Conservation (phyloP, 2,797 vertebrate genomes). For the Eleutherodactylus coqui region DNA sequence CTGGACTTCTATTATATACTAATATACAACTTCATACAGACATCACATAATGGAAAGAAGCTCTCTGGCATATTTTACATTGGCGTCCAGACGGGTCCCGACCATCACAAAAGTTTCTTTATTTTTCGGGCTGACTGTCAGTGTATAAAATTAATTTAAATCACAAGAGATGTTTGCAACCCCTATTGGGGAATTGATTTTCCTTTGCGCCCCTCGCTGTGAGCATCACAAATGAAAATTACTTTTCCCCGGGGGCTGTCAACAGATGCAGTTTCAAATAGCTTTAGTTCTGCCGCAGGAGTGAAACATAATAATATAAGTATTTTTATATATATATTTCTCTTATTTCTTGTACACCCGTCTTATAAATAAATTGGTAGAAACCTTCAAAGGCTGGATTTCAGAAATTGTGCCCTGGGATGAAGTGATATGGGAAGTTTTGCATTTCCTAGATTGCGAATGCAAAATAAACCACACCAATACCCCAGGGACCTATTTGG, state of each 20-base stretch:
- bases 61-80: background rate
- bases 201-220: slow-evolving; percentile 23
- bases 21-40: background rate
- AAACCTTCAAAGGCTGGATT: background rate
- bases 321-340: background rate
- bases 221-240: slow-evolving; percentile 45
- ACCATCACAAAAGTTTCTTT: background rate
- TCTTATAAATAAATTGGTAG: slow-evolving; percentile 6
- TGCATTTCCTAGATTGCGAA: background rate
- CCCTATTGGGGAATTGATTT: slow-evolving; percentile 41
- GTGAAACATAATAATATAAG: background rate
- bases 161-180: slow-evolving; percentile 18
- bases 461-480: background rate
- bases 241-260: slow-evolving; percentile 31
- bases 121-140: background rate
- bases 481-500: background rate
- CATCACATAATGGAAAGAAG: background rate
- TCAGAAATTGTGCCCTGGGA: background rate
- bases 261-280: slow-evolving; percentile 16
- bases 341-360: background rate
- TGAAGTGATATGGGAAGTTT: background rate
- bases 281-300: slow-evolving; percentile 4
- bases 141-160: slow-evolving; percentile 36
- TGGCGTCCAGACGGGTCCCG: background rate
- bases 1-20: background rate